Evolutionary conservation across 2,888 invertebrate genomes (phyloP).

Genomic region (Nomada fucata): DNA sequence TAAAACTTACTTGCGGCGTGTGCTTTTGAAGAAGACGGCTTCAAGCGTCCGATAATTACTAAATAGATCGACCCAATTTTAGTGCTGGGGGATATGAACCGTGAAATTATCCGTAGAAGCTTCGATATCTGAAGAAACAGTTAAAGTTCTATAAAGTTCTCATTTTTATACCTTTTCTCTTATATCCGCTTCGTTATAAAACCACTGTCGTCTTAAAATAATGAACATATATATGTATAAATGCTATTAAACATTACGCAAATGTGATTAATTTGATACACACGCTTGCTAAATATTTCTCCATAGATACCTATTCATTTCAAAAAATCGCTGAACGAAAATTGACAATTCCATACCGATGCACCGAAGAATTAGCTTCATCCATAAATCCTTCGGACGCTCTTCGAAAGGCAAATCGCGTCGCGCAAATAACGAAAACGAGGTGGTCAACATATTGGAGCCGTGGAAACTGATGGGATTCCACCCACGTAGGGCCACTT

Average conservation of each 20-base stretch:
- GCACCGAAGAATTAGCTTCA: background rate
- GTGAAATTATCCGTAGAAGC: background rate
- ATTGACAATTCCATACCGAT: background rate
- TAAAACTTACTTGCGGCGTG: background rate
- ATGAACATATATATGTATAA: no score
- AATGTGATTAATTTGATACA: no score
- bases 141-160: no score
- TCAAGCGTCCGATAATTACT: conserved; percentile 10
- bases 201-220: no score
- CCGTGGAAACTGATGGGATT: conserved; percentile 59
- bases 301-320: background rate
- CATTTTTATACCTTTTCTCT: no score
- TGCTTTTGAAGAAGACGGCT: conserved; percentile 17
- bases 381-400: background rate
- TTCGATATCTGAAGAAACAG: background rate
- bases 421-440: conserved; percentile 49
- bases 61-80: background rate
- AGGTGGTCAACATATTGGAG: conserved; percentile 55
- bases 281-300: no score
- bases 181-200: no score
- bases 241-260: no score
- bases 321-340: background rate
- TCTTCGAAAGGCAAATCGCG: conserved; percentile 5
- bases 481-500: conserved; percentile 77
- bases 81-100: background rate